These are phyloP conservation scores for Corythucha ciliata DNA, from an alignment of 2,888 invertebrate genomes.

Conservation along the genomic window DNA sequence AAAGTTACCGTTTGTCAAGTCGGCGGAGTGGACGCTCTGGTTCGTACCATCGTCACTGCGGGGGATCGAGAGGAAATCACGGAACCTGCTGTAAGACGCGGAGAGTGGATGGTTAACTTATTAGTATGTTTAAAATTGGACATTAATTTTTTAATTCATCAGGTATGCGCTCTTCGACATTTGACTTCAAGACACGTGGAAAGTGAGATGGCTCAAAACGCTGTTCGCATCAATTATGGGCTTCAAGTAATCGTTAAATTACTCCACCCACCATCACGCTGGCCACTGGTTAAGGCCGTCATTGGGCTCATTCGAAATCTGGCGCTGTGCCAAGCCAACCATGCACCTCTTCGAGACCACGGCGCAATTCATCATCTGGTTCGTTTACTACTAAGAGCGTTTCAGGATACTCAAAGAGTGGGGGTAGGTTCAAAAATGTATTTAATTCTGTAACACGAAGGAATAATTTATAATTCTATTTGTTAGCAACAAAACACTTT, in stretches of 20 bases:
- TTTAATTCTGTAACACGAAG: background rate
- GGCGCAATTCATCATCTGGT: conserved; percentile 92
- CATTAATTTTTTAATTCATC: background rate
- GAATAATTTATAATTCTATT: background rate
- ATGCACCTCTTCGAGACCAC: conserved; percentile 85
- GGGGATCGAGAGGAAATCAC: conserved; percentile 98
- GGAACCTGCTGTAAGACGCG: conserved; percentile 68
- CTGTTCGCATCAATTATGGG: conserved; percentile 86
- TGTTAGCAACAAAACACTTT: conserved; percentile 21
- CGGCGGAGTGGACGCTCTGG: conserved; percentile 92
- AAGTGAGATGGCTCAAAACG: conserved; percentile 95
- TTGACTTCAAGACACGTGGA: conserved; percentile 93
- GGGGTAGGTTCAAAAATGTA: background rate
- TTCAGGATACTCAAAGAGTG: conserved; percentile 80
- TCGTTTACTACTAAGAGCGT: conserved; percentile 83
- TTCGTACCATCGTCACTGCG: conserved; percentile 85
- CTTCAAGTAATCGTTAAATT: conserved; percentile 86
- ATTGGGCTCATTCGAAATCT: conserved; percentile 95
- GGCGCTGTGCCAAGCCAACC: conserved; percentile 92
- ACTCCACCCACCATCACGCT: conserved; percentile 90
- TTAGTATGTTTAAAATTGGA: background rate
- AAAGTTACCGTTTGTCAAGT: conserved; percentile 67
- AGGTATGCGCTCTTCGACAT: conserved; percentile 88
- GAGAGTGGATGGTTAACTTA: background rate
- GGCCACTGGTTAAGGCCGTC: conserved; percentile 96